These are phyloP conservation scores for Synergus gifuensis DNA, from an alignment of 2,888 invertebrate genomes.

Conservation along the genomic window DNA sequence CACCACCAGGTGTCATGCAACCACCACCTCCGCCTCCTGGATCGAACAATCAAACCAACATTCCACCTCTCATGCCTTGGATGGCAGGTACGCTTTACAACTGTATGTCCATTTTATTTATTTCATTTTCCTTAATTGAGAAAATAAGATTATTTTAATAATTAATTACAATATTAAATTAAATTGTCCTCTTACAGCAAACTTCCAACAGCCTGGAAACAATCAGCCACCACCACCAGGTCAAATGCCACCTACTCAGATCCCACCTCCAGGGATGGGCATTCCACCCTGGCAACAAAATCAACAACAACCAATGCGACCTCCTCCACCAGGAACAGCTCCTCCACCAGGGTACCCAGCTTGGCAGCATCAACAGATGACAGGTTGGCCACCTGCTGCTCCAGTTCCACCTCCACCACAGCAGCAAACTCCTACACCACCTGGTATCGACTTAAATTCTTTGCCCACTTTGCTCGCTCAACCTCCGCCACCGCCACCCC, in stretches of 20 bases:
- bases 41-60: conserved; percentile 78
- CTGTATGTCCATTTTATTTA: conserved; percentile 10
- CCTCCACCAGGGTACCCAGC: conserved; percentile 69
- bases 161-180: too few relatives aligned
- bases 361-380: conserved; percentile 67
- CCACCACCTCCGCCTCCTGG: conserved; percentile 80
- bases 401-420: conserved; percentile 80
- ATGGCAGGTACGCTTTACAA: conserved; percentile 70
- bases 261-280: conserved; percentile 75
- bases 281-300: conserved; percentile 75
- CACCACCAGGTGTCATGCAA: conserved; percentile 78
- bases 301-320: conserved; percentile 69
- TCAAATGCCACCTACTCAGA: conserved; percentile 71
- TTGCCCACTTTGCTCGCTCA: conserved; percentile 81
- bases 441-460: conserved; percentile 80
- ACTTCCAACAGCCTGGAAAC: conserved; percentile 67
- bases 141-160: too few relatives aligned
- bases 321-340: conserved; percentile 75
- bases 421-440: conserved; percentile 75
- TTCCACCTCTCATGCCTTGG: conserved; percentile 80
- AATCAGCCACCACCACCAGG: conserved; percentile 76
- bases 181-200: not conserved
- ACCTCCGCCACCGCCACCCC: conserved; percentile 85
- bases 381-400: conserved; percentile 73
- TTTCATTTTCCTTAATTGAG: not conserved